Base-by-base conservation (phyloP, 2,888 invertebrate genomes). In the Leptopterna dolabrata region DNA sequence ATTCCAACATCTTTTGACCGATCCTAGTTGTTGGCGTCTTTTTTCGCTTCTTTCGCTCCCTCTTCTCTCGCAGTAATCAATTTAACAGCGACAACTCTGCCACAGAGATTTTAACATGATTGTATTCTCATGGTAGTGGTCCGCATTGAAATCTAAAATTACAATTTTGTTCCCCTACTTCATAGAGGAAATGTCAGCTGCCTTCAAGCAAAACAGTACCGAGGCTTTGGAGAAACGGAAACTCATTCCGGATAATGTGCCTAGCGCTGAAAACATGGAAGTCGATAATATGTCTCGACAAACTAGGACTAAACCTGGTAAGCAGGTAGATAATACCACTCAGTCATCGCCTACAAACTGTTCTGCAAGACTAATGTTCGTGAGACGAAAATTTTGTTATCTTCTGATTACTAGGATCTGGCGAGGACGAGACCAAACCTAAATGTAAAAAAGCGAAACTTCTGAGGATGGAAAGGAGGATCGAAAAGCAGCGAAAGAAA, bases 381-480 rank as follows among this genome's bases (percentile, higher is more conserved):
- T n/a, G n/a, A n/a, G n/a, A n/a, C n/a, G n/a, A n/a, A n/a, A n/a
- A n/a, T n/a, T n/a, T n/a, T n/a, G n/a, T n/a, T n/a, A n/a, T n/a
- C n/a, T n/a, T n/a, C n/a, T n/a, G n/a, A n/a, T n/a, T n/a, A 36
- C 36, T 24, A 83, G 83, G 83, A 24, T 16, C 47, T 45, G 73
- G 70, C 9, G 78, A 45, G 13, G 55, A 43, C 78, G 45, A 43
- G 16, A 27, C 84, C 27, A 76, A 80, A 55, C 86, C 76, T 7
- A 29, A 89, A 9, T 92, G 92, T 89, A 91, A 91, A 92, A 98
- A 98, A 93, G 97, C 97, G 0, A 98, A 98, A 92, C 92, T 95
- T 89, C 91, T 96, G 89, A 93, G 97, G 47, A 92, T 94, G 86
- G 96, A 97, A 91, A 94, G 94, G 89, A 96, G 95, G 91, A 92